Conservation (phyloP, 2,888 invertebrate species). For the Synanthedon vespiformis region DNA sequence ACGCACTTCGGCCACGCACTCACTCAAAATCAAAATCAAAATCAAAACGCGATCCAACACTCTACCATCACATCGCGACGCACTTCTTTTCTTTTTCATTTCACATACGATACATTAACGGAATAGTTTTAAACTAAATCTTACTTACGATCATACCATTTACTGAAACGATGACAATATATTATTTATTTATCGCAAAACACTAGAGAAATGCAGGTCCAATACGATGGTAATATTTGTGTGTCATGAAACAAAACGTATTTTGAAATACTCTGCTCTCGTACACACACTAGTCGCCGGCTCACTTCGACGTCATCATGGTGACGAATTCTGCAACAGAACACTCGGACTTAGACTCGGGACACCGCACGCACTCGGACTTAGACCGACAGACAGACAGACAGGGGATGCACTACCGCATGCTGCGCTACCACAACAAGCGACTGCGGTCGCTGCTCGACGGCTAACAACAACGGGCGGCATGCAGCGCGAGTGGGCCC, state of each 20-base stretch:
- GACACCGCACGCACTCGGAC: no score
- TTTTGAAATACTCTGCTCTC: constrained; percentile 73
- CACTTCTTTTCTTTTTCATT: constrained; percentile 51
- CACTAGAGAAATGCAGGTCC: constrained; percentile 73
- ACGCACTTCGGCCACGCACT: constrained; percentile 16
- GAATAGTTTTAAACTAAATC: constrained; percentile 67
- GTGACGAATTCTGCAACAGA: constrained; percentile 93
- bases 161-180: constrained; percentile 69
- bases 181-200: constrained; percentile 69
- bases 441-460: constrained; percentile 13
- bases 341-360: no score
- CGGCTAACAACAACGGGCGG: constrained; percentile 49
- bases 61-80: constrained; percentile 56
- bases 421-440: constrained; percentile 40
- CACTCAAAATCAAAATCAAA: constrained; percentile 37
- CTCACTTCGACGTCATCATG: constrained; percentile 99
- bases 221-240: constrained; percentile 71
- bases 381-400: constrained; percentile 51
- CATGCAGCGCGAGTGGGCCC: constrained; percentile 33
- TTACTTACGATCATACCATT: constrained; percentile 37
- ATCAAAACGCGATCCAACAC: constrained; percentile 42
- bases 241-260: constrained; percentile 74
- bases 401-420: constrained; percentile 29
- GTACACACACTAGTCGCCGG: constrained; percentile 76
- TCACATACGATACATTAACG: constrained; percentile 63